phyloP scores from a whole-genome alignment of 1,140 invertebrate genomes.

The Andricus grossulariae region DNA sequence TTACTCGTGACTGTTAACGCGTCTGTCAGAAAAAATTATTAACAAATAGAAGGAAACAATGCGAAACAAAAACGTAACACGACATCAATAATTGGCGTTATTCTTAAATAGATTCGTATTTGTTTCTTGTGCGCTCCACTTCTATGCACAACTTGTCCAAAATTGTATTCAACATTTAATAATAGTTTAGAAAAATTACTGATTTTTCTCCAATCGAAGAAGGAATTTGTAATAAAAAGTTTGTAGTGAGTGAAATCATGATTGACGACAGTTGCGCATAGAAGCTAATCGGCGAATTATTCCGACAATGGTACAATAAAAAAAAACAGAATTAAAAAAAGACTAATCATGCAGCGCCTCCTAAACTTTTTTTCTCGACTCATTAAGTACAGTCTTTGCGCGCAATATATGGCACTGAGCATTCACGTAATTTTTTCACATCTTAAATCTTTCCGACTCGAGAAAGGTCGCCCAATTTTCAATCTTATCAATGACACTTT shows the following conservation, averaged over 20 bases:
- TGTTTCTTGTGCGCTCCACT: conserved; percentile 29
- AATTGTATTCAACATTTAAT: neutral
- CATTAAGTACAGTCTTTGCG: conserved; percentile 74
- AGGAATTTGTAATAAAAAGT: neutral
- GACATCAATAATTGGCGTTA: conserved; percentile 43
- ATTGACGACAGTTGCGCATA: conserved; percentile 2
- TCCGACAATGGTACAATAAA: conserved; percentile 1
- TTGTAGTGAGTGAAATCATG: neutral
- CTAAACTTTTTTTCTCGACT: conserved; percentile 47
- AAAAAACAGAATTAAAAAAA: conserved; percentile 21
- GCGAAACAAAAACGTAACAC: conserved; percentile 64
- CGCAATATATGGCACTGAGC: conserved; percentile 74
- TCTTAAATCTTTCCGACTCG: neutral
- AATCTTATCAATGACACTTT: neutral
- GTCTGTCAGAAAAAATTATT: conserved; percentile 43
- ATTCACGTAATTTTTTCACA: conserved; percentile 67
- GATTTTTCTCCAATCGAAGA: neutral
- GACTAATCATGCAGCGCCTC: conserved; percentile 1
- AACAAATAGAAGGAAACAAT: conserved; percentile 66
- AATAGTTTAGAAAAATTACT: too few relatives aligned
- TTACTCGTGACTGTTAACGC: conserved; percentile 47
- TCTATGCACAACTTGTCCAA: conserved; percentile 4
- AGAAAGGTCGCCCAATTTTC: conserved; percentile 3
- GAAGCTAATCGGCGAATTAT: conserved; percentile 5
- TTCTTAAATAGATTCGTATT: conserved; percentile 32